These are phyloP conservation scores for Hemibagrus wyckioides DNA, from an alignment of 2,113 vertebrate genomes.

Conservation along the genomic window DNA sequence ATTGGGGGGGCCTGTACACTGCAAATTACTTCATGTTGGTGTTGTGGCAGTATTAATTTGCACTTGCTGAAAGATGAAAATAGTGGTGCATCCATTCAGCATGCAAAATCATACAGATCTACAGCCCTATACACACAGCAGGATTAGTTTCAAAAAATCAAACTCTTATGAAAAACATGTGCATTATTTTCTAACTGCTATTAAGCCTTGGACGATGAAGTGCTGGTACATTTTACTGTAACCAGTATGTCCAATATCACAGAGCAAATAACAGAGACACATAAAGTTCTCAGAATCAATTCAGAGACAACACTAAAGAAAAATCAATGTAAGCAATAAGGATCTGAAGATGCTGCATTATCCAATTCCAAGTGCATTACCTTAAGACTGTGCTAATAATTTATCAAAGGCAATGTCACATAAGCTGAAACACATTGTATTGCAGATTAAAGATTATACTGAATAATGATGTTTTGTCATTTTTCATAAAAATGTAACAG, in stretches of 20 bases:
- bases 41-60: constrained; percentile 48
- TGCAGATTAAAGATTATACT: neutral
- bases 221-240: constrained; percentile 11
- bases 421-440: neutral
- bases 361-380: constrained; percentile 12
- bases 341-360: neutral
- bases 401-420: neutral
- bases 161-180: constrained; percentile 31
- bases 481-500: neutral
- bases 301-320: neutral
- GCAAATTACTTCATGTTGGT: constrained; percentile 53
- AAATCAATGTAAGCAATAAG: constrained; percentile 26
- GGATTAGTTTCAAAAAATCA: constrained; percentile 1
- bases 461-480: neutral
- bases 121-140: neutral
- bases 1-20: constrained; percentile 24
- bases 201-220: constrained; percentile 4
- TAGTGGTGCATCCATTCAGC: neutral
- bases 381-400: neutral
- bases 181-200: constrained; percentile 24
- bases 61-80: constrained; percentile 45
- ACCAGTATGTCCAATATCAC: neutral
- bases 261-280: neutral
- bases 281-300: neutral
- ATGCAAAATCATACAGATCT: constrained; percentile 25